These are phyloP conservation scores for Frieseomelitta varia DNA, from an alignment of 1,140 invertebrate species.

Conservation along the genomic window DNA sequence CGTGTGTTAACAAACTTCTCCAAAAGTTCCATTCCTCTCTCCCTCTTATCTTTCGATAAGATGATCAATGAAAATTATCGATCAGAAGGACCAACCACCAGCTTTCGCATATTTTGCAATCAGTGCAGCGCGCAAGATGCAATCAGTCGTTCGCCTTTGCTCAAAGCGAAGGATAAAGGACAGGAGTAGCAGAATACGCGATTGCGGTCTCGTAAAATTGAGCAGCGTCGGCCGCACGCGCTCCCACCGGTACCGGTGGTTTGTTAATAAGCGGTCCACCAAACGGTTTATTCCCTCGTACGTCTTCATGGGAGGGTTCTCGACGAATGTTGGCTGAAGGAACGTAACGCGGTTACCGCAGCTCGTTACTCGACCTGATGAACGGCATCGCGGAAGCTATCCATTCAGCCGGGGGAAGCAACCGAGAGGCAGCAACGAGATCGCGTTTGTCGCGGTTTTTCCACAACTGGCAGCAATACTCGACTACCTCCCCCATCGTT, in stretches of 20 bases:
- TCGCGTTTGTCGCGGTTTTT: constrained; percentile 4
- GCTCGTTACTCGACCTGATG: constrained; percentile 59
- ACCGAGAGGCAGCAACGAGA: background rate
- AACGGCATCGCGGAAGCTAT: constrained; percentile 49
- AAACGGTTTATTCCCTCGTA: constrained; percentile 62
- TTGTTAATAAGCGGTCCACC: constrained; percentile 62
- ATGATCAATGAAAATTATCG: background rate
- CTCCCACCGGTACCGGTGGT: constrained; percentile 39
- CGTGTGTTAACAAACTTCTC: background rate
- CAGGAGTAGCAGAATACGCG: constrained; percentile 30
- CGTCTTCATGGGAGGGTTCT: constrained; percentile 57
- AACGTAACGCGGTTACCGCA: constrained; percentile 60
- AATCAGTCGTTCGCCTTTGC: background rate
- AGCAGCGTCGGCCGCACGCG: constrained; percentile 57
- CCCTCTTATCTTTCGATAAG: background rate
- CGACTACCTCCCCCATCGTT: background rate
- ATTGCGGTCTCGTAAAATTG: constrained; percentile 75
- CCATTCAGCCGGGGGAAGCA: constrained; percentile 2
- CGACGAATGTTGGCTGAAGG: constrained; percentile 18
- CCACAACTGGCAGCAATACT: background rate
- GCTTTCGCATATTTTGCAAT: background rate
- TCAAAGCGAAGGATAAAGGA: background rate
- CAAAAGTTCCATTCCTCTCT: background rate
- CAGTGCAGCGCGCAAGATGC: too few species aligned
- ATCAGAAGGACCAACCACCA: background rate